phyloP scores from a whole-genome alignment of 2,888 invertebrate species.

The Zhuqinia jingwanae region DNA sequence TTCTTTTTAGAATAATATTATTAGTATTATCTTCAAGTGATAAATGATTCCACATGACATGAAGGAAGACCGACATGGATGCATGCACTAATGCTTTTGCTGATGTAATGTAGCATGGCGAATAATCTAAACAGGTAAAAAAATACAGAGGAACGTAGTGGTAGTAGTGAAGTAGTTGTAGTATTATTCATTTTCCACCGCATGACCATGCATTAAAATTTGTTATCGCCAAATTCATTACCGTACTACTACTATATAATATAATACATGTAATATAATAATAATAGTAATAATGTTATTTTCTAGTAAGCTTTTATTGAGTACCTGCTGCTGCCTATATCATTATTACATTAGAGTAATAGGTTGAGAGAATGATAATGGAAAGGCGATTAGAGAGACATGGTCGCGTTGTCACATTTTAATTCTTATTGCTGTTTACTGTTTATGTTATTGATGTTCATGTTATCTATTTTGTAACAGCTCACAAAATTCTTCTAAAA shows the following conservation, averaged over 20 bases:
- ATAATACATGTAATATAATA: too few species aligned
- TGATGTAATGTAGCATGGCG: background rate
- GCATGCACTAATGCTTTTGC: slow-evolving; percentile 32
- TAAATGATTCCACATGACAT: slow-evolving; percentile 53
- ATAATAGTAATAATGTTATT: background rate
- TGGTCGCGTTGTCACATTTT: slow-evolving; percentile 9
- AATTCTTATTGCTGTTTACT: background rate
- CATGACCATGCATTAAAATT: slow-evolving; percentile 56
- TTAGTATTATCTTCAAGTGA: slow-evolving; percentile 39
- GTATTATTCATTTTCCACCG: slow-evolving; percentile 37
- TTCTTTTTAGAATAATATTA: slow-evolving; percentile 24
- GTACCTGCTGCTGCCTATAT: background rate
- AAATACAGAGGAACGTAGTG: background rate
- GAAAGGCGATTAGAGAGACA: slow-evolving; percentile 9
- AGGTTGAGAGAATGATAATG: background rate
- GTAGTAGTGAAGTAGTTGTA: too few species aligned
- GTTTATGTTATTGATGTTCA: background rate
- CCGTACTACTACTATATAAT: too few species aligned
- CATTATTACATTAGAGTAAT: background rate
- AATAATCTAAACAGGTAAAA: slow-evolving; percentile 19
- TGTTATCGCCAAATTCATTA: slow-evolving; percentile 32
- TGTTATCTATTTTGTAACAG: background rate
- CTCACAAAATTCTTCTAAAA: background rate
- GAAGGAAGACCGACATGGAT: slow-evolving; percentile 39
- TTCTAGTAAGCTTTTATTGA: background rate